phyloP scores from a whole-genome alignment of 2,888 invertebrate species.

The Drosophila neoperkinsi region DNA sequence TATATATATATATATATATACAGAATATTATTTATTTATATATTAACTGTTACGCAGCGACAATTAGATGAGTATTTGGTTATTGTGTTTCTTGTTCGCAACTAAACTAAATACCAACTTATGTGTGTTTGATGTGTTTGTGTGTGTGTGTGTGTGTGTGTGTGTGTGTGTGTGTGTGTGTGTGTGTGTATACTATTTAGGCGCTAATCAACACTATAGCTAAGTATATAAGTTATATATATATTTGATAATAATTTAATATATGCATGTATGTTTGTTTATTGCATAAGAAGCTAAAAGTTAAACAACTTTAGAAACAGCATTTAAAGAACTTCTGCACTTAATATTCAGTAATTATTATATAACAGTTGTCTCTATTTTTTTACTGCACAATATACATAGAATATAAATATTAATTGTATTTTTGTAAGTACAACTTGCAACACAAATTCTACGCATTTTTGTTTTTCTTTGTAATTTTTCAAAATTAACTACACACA shows the following conservation, averaged over 20 bases:
- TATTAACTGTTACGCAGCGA: slow-evolving; percentile 54
- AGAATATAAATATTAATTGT: slow-evolving; percentile 31
- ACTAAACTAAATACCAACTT: slow-evolving; percentile 54
- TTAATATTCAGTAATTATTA: slow-evolving; percentile 35
- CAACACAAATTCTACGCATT: slow-evolving; percentile 48
- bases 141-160: slow-evolving; percentile 31
- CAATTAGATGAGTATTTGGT: slow-evolving; percentile 53
- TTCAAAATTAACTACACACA: slow-evolving; percentile 45
- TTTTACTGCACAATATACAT: slow-evolving; percentile 21
- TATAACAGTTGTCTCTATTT: slow-evolving; percentile 27
- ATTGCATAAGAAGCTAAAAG: slow-evolving; percentile 71
- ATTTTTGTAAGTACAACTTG: slow-evolving; percentile 35
- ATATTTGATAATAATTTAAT: slow-evolving; percentile 48
- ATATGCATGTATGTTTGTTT: slow-evolving; percentile 48
- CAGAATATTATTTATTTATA: slow-evolving; percentile 44
- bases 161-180: slow-evolving; percentile 39
- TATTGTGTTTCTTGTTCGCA: slow-evolving; percentile 27
- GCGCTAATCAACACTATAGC: slow-evolving; percentile 67
- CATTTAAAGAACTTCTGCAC: slow-evolving; percentile 48
- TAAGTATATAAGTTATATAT: slow-evolving; percentile 50
- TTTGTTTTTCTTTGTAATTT: slow-evolving; percentile 2
- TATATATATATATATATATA: slow-evolving; percentile 16
- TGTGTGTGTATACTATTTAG: slow-evolving; percentile 53
- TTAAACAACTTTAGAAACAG: slow-evolving; percentile 59
- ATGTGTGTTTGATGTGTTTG: slow-evolving; percentile 32